Conservation (phyloP, 2,888 invertebrate species). For the Erebia ligea region DNA sequence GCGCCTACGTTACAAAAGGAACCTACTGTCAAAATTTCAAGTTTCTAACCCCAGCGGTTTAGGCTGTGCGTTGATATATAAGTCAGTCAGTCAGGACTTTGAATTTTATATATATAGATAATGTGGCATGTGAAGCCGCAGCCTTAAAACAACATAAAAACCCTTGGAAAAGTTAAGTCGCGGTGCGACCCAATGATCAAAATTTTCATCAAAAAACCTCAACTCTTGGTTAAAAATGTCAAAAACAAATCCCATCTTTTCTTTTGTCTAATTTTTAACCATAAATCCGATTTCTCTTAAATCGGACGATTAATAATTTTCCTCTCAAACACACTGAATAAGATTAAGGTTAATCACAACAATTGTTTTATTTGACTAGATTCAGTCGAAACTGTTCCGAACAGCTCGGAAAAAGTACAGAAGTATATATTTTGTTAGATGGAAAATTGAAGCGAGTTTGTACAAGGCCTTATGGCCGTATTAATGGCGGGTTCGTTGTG, state of each 20-base stretch:
- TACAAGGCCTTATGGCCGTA: no score
- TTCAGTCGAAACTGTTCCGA: background rate
- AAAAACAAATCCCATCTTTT: slow-evolving; percentile 28
- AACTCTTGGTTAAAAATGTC: slow-evolving; percentile 34
- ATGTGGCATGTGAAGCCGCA: background rate
- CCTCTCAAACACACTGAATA: slow-evolving; percentile 15
- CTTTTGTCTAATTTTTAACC: slow-evolving; percentile 26
- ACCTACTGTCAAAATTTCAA: no score
- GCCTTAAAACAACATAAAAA: slow-evolving; percentile 31
- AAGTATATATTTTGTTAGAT: no score
- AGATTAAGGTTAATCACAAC: slow-evolving; percentile 20
- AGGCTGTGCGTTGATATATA: no score
- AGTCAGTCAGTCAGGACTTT: no score
- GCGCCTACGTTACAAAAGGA: no score
- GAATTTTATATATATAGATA: no score
- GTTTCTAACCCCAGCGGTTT: no score
- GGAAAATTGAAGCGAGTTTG: no score
- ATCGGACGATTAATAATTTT: slow-evolving; percentile 36
- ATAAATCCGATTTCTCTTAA: slow-evolving; percentile 28
- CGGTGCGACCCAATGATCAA: slow-evolving; percentile 16
- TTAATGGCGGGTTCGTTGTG: no score
- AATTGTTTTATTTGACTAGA: background rate
- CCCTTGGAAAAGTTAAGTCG: slow-evolving; percentile 7
- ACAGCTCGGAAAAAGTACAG: background rate
- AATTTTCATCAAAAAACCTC: slow-evolving; percentile 28